A percentile compares a stretch with the other conserved stretches of the same genome.
These are phyloP conservation scores for Caenorhabditis sulstoni DNA, from an alignment of 2,888 invertebrate genomes.

Conservation along the genomic window DNA sequence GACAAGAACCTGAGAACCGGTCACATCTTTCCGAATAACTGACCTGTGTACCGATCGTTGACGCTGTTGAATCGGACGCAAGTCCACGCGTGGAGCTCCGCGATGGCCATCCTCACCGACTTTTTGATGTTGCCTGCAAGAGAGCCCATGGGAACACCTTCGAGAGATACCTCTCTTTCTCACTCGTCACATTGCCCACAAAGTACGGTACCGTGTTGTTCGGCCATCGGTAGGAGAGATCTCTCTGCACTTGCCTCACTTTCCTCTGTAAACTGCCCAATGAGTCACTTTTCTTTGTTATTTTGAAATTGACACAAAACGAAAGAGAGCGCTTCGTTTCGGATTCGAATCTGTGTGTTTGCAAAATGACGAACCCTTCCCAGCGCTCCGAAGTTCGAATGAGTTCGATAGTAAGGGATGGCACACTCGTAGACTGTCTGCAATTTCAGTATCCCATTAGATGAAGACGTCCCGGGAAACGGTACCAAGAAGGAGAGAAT, in stretches of 20 bases:
- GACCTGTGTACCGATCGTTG: conserved; percentile 20
- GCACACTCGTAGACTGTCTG: conserved; percentile 32
- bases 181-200: conserved; percentile 57
- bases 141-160: too few relatives aligned
- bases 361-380: conserved; percentile 52
- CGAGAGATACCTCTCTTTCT: background rate
- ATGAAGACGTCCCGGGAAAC: background rate
- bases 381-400: conserved; percentile 37
- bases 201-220: conserved; percentile 55
- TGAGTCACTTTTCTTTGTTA: conserved; percentile 38
- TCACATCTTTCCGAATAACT: conserved; percentile 1
- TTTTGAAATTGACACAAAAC: conserved; percentile 31
- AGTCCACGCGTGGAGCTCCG: conserved; percentile 39
- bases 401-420: conserved; percentile 51
- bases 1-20: too few relatives aligned
- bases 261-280: conserved; percentile 52
- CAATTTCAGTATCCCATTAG: background rate
- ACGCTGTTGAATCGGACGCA: conserved; percentile 52
- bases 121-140: conserved; percentile 43
- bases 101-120: conserved; percentile 53
- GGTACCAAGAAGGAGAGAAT: conserved; percentile 16
- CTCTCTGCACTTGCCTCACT: conserved; percentile 61
- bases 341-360: conserved; percentile 24
- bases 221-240: conserved; percentile 61
- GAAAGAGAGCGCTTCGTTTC: conserved; percentile 18